Evolutionary conservation across 1,140 invertebrate genomes (phyloP).

Genomic region (Bradynema listronoti): DNA sequence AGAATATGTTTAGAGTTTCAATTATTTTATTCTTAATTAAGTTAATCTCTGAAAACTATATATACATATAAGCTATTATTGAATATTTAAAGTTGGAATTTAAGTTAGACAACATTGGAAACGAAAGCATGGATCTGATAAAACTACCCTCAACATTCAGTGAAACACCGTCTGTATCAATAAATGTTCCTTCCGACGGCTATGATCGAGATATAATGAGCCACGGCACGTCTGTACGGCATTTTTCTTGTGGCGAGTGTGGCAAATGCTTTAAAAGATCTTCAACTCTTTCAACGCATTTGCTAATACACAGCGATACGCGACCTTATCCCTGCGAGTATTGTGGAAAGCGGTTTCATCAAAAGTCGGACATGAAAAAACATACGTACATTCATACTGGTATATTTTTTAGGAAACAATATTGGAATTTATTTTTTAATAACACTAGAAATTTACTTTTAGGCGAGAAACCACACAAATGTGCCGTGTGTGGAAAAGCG

Average conservation of each 20-base stretch:
- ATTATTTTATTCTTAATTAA: too few relatives aligned
- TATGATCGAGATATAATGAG: too few relatives aligned
- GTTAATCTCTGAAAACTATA: too few relatives aligned
- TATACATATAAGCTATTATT: too few relatives aligned
- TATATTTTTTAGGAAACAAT: conserved; percentile 58
- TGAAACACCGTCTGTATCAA: not conserved
- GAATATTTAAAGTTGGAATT: too few relatives aligned
- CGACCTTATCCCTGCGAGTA: conserved; percentile 88
- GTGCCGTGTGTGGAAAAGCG: conserved; percentile 89
- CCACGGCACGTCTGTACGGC: too few relatives aligned
- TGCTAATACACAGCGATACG: conserved; percentile 95
- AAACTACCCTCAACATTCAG: not conserved
- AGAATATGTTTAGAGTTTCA: too few relatives aligned
- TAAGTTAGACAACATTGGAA: too few relatives aligned
- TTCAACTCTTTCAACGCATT: conserved; percentile 91
- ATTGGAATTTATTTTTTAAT: conserved; percentile 11
- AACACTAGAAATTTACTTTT: conserved; percentile 58
- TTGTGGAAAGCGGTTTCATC: conserved; percentile 94
- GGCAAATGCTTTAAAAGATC: conserved; percentile 95
- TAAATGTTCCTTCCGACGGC: not conserved
- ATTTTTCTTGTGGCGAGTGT: conserved; percentile 67
- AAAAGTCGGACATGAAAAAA: conserved; percentile 99
- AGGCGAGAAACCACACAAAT: conserved; percentile 98
- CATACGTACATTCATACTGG: conserved; percentile 99
- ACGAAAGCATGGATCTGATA: too few relatives aligned